These are phyloP conservation scores for Pollenia labialis DNA, from an alignment of 2,888 invertebrate genomes.

Conservation along the genomic window DNA sequence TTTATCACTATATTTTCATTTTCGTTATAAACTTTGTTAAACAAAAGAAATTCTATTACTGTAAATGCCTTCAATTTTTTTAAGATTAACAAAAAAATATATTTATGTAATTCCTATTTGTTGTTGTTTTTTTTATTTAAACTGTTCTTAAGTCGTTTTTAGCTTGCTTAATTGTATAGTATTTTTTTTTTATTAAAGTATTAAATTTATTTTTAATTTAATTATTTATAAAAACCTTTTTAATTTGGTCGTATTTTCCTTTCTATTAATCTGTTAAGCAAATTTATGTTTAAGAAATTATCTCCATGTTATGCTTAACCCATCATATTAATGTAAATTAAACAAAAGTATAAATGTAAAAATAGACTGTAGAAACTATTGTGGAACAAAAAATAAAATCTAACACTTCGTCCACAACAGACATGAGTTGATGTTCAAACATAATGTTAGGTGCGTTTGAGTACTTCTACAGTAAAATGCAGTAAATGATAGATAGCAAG, in stretches of 20 bases:
- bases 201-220: constrained; percentile 49
- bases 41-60: constrained; percentile 35
- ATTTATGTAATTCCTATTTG: constrained; percentile 16
- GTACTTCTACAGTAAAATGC: no score
- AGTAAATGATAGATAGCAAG: no score
- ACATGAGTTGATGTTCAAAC: no score
- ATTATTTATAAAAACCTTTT: constrained; percentile 9
- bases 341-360: constrained; percentile 24
- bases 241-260: constrained; percentile 37
- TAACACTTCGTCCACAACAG: no score
- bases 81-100: background rate
- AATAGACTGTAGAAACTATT: constrained; percentile 61
- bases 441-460: no score
- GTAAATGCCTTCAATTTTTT: constrained; percentile 40
- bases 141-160: constrained; percentile 30
- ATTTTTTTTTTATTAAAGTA: constrained; percentile 48
- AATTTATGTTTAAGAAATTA: constrained; percentile 26
- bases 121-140: constrained; percentile 48
- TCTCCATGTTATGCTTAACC: constrained; percentile 25
- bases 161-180: constrained; percentile 16
- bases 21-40: constrained; percentile 24
- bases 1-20: background rate
- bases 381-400: constrained; percentile 58
- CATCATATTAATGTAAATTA: constrained; percentile 23
- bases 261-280: constrained; percentile 42